Base-by-base conservation (phyloP, 2,888 invertebrate genomes). In the Macrophya annulata region DNA sequence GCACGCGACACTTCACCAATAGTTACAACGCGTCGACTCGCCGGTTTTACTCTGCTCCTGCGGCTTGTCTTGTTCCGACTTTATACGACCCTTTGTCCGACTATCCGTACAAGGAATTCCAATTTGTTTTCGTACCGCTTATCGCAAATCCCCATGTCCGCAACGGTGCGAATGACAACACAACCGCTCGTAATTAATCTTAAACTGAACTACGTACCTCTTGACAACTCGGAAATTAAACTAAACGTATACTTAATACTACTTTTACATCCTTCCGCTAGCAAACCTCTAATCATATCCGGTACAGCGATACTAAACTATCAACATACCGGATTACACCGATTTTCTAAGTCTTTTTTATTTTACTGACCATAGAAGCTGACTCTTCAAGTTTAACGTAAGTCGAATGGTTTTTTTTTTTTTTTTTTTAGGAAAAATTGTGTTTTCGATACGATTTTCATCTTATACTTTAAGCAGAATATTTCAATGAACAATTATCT, bases 121-220 rank as follows among this genome's bases (percentile, higher is more conserved):
- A 90, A 91, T 91, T 91, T 90, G 91, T 91, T 91, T 90, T 88
- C 87, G 87, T 84, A 85, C 84, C 84, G 87, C 88, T 91, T 90
- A 89, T 90, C 90, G 89, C 87, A 87, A 87, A 88, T 88, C 89
- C 87, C 85, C 79, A 86, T 62, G 43, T 82, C 83, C 71, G 84
- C 25, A 83, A 83, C 87, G 83, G 48, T 84, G 71, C 79, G 81
- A 79, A 85, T 85, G 88, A 85, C 89, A 86, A 85, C 85, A 85
- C 86, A 84, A 86, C 82, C 86, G 87, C 86, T 88, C 87, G 90
- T 88, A 89, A 90, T 89, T 88, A 88, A 88, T 87, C 83, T 85
- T 87, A 55, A 55, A 5, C 43, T 55, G 9, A 51, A 15, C 72
- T 9, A 10, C 9, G 17, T 43, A 45, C 45, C 74, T 17, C 37